Base-by-base conservation (phyloP, 2,888 invertebrate species). In the Leucophenga maculata region DNA sequence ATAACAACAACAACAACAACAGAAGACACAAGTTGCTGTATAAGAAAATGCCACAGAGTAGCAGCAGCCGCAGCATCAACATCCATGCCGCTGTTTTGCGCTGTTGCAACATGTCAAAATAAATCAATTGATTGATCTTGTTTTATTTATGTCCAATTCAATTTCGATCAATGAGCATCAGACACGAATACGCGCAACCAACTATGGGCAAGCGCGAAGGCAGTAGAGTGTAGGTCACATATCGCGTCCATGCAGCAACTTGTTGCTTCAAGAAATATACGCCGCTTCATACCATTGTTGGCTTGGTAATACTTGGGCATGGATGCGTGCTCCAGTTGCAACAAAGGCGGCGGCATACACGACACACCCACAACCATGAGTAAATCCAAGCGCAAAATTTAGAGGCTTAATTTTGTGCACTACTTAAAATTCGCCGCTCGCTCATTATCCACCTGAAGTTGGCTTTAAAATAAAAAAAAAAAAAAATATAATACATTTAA, bases 131-230 rank as follows among this genome's bases (percentile, higher is more conserved):
- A 88, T 87, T 88, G 88, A 87, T 88, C 87, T 88, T 84, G 86
- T 88, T 88, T 88, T 88, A 88, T 88, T 88, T 88, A 88, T 87
- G 88, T 88, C 88, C 87, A 86, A 86, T 88, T 86, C 86, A 86
- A 87, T 87, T 87, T 86, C 87, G 84, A 87, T 87, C 87, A 87
- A 84, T 84, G 84, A 86, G 84, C 84, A 78, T 78, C 77, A 83
- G 82, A 78, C 82, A 82, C 79, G 84, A 77, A 83, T 81, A 75
- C 74, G 78, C 76, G 78, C 77, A 73, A 22, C 20, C 44, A 55
- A 50, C 13, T 22, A 14, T 48, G 9, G 9, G 39, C 13, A 54
- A 11, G 54, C 54, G 11, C 13, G 8, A 3, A 48, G 22, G 14
- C 20, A 26, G 46, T 1, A 8, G 39, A 8, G n/a, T n/a, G n/a